Base-by-base conservation (phyloP, 2,888 invertebrate genomes). In the Pollenia angustigena region DNA sequence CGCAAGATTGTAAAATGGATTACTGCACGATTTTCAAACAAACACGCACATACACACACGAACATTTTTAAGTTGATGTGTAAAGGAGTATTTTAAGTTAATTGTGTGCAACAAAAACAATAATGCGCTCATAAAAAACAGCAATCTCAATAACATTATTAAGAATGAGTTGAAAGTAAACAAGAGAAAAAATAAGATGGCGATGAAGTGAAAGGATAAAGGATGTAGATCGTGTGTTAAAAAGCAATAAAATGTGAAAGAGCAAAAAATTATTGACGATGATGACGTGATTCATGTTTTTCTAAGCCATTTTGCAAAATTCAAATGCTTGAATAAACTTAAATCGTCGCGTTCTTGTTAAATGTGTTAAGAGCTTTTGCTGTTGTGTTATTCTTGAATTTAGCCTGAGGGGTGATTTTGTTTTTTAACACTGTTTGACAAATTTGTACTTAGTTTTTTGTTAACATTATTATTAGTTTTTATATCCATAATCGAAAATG, bases 241-340 rank as follows among this genome's bases (percentile, higher is more conserved):
- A 68, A 60, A 52, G 12, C 18, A 66, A 76, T 66, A 66, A 54
- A 76, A 52, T 32, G 2, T 10, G 3, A 48, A 50, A 56, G 12
- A 78, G 6, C 32, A 75, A 54, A 58, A 50, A 8, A 52, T 50
- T 52, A 18, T 42, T 40, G 42, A 62, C 52, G 44, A 83, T 79
- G 79, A 75, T 80, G 75, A 74, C 74, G 79, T 83, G 78, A 71
- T 66, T 72, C 81, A 71, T 68, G 80, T 75, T 80, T 83, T 85
- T 85, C 80, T 62, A 71, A 85, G 62, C 64, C 83, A 80, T 80
- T 85, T 85, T 69, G 64, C 69, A 85, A 85, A 85, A 80, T 80
- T 62, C 69, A 85, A 85, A 80, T 80, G 85, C 80, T 75, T 80
- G 80, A 85, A 54, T 69, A 85, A 80, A 75, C 80, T 85, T 85